Percentiles rank a stretch among this genome's conserved stretches.
Evolutionary conservation across 2,797 vertebrate genomes (phyloP).

Genomic region (Trematomus bernacchii): DNA sequence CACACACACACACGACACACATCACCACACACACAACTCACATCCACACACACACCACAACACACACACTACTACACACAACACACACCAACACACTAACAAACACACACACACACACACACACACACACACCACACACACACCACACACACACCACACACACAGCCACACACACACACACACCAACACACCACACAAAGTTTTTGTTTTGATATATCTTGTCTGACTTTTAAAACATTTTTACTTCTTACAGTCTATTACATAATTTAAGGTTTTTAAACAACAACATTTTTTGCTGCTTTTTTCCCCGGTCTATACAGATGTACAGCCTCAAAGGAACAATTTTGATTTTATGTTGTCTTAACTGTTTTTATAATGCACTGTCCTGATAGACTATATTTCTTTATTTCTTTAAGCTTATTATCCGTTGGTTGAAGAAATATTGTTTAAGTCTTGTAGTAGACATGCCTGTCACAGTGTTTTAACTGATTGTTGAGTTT

Average conservation of each 20-base stretch:
- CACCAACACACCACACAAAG: conserved; percentile 45
- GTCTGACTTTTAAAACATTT: conserved; percentile 75
- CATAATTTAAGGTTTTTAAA: conserved; percentile 66
- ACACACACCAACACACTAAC: conserved; percentile 18
- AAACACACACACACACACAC: conserved; percentile 25
- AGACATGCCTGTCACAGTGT: conserved; percentile 20
- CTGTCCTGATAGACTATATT: conserved; percentile 24
- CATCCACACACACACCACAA: conserved; percentile 34
- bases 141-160: conserved; percentile 30
- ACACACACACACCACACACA: conserved; percentile 36
- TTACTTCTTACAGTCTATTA: conserved; percentile 66
- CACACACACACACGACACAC: too few relatives aligned
- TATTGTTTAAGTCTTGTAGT: conserved; percentile 26
- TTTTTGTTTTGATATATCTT: conserved; percentile 78
- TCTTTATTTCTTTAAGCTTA: conserved; percentile 43
- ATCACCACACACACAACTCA: conserved; percentile 39
- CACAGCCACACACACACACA: conserved; percentile 19
- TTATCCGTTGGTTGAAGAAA: conserved; percentile 36
- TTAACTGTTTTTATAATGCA: conserved; percentile 16
- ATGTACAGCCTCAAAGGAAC: background rate
- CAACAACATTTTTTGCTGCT: conserved; percentile 24
- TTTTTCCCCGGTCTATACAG: background rate
- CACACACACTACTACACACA: conserved; percentile 13
- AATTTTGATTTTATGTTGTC: conserved; percentile 1
- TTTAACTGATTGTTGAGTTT: conserved; percentile 40